Evolutionary conservation across 2,888 invertebrate species (phyloP), one percentile per base, ranked within the genome.

Genomic region (Cephus spinipes): DNA sequence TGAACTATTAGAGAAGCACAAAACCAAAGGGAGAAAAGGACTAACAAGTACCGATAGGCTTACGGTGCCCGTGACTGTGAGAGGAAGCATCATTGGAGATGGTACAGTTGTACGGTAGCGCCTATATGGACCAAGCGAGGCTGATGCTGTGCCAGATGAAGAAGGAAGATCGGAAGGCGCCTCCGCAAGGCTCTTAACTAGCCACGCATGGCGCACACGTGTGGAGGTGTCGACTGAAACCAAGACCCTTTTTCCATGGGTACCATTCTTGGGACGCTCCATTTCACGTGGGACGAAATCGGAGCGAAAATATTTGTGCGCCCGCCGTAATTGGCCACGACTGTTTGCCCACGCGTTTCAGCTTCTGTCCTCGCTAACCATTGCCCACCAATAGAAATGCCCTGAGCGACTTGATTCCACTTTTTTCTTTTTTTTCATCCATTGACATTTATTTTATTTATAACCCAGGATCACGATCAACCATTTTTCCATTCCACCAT

Each of bases 201-300:
- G 87, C 85, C 87, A 85, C 90, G 91, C 89, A 90, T 91, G 91
- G 90, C 84, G 84, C 87, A 86, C 91, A 91, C 91, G 90, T 91
- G 91, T 91, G 87, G 87, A 91, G 90, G 90, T 90, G 91, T 89
- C 90, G 90, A 89, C 87, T 87, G 86, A 84, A 84, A 77, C 76
- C 74, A 68, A 75, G 79, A 76, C 79, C 79, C 76, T 79, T 79
- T 76, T 74, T 73, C 36, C 74, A 74, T 55, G 74, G 33, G 31
- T 35, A 30, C 33, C 74, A 40, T 34, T 35, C 36, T 74, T 12
- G 74, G 74, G 78, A 85, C 85, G 86, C 82, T 83, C 84, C 87
- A 86, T 86, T 88, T 86, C 87, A 85, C 84, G 79, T 82, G 83
- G 83, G 83, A 80, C 83, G 86, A 85, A 87, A 86, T 86, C 81